These are phyloP conservation scores for Brassicogethes aeneus DNA, from an alignment of 2,888 invertebrate species.

Conservation along the genomic window DNA sequence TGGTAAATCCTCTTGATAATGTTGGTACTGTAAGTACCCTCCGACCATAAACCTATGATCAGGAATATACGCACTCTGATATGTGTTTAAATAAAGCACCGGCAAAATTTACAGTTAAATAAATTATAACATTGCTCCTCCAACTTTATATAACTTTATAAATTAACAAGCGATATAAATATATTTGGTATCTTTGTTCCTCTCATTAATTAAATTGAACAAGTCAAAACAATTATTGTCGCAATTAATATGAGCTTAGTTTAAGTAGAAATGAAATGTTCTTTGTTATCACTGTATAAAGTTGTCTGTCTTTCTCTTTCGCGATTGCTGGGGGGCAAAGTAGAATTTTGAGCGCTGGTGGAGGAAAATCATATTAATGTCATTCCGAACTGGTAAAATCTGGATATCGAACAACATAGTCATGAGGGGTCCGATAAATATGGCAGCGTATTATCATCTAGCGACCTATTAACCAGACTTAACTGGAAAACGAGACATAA, in stretches of 20 bases:
- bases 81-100: too few relatives aligned
- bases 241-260: too few relatives aligned
- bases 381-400: constrained; percentile 47
- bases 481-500: constrained; percentile 23
- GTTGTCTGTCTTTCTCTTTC: constrained; percentile 2
- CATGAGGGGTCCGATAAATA: constrained; percentile 47
- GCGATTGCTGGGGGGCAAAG: constrained; percentile 32
- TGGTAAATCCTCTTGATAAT: constrained; percentile 6
- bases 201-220: neutral
- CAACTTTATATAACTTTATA: neutral
- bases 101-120: too few relatives aligned
- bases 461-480: constrained; percentile 33
- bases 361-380: constrained; percentile 33
- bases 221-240: too few relatives aligned
- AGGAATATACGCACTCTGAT: constrained; percentile 32
- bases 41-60: constrained; percentile 36
- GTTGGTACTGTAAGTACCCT: constrained; percentile 33
- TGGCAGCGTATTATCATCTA: constrained; percentile 18
- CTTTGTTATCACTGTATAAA: too few relatives aligned
- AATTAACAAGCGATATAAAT: neutral
- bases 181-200: neutral
- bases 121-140: neutral
- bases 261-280: too few relatives aligned
- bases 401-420: constrained; percentile 48
- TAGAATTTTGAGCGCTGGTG: constrained; percentile 20